phyloP scores from a whole-genome alignment of 2,888 invertebrate species.

The Acrobasis consociella region DNA sequence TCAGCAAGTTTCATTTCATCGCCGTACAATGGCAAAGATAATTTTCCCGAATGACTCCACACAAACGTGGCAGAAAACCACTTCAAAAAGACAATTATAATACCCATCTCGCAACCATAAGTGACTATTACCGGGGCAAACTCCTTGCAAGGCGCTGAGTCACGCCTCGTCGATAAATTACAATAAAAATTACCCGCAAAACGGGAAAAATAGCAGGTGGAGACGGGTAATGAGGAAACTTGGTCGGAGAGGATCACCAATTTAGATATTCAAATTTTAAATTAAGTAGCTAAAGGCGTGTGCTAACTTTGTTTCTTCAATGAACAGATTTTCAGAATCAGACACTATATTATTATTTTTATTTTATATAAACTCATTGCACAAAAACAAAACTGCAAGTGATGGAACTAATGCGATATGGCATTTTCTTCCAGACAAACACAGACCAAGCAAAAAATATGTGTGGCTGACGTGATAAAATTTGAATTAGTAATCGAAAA shows the following conservation, averaged over 20 bases:
- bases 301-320: conserved; percentile 7
- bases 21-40: conserved; percentile 1
- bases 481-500: no score
- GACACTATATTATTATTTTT: no score
- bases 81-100: conserved; percentile 48
- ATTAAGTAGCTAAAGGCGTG: conserved; percentile 2
- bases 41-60: conserved; percentile 12
- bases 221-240: conserved; percentile 73
- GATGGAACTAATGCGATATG: no score
- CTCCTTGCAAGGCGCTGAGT: conserved; percentile 54
- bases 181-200: conserved; percentile 69
- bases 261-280: conserved; percentile 79
- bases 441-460: no score
- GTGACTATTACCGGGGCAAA: conserved; percentile 46
- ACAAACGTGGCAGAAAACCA: conserved; percentile 18
- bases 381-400: no score
- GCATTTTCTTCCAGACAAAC: no score
- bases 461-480: no score
- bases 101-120: conserved; percentile 40
- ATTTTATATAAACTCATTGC: no score
- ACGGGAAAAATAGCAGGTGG: conserved; percentile 68
- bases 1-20: neutral
- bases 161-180: conserved; percentile 77
- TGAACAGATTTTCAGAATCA: no score
- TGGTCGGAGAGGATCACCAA: conserved; percentile 69